Percentiles rank a stretch among this genome's conserved stretches.
These are phyloP conservation scores for Symphodus melops DNA, from an alignment of 2,113 vertebrate genomes.

Conservation along the genomic window DNA sequence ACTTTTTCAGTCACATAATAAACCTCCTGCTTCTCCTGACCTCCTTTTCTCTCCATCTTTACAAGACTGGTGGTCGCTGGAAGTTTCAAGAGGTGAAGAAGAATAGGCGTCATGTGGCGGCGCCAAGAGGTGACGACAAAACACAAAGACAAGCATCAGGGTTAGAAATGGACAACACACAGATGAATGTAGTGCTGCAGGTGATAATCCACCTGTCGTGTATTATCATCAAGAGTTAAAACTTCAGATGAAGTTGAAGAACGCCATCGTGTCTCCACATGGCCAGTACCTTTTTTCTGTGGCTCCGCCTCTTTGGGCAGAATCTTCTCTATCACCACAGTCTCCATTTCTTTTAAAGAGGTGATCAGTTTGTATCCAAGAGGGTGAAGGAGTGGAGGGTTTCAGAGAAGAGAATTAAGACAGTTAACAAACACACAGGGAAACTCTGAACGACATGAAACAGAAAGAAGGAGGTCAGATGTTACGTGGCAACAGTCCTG, in stretches of 20 bases:
- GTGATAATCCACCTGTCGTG: constrained; percentile 40
- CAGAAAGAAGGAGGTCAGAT: neutral
- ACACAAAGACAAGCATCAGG: constrained; percentile 68
- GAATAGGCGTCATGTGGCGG: constrained; percentile 71
- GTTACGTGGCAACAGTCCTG: constrained; percentile 13
- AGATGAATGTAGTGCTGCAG: constrained; percentile 11
- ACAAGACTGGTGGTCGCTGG: constrained; percentile 38
- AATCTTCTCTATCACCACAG: constrained; percentile 56
- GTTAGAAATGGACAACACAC: constrained; percentile 55
- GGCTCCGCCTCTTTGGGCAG: constrained; percentile 22
- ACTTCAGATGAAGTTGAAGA: constrained; percentile 13
- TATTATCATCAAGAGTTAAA: constrained; percentile 36
- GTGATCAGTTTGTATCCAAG: constrained; percentile 41
- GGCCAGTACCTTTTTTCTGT: constrained; percentile 69
- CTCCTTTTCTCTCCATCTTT: constrained; percentile 28
- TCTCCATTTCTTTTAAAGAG: constrained; percentile 58
- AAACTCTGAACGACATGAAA: constrained; percentile 8
- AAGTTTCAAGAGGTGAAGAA: constrained; percentile 62
- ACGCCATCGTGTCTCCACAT: constrained; percentile 1
- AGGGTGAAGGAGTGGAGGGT: neutral
- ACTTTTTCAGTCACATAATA: constrained; percentile 20
- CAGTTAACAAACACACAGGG: constrained; percentile 31
- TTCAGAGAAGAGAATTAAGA: constrained; percentile 36
- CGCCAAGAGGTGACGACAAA: constrained; percentile 73
- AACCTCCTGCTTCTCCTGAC: constrained; percentile 50